Evolutionary conservation across 2,888 invertebrate species (phyloP).

Genomic region (Nomada ruficornis): DNA sequence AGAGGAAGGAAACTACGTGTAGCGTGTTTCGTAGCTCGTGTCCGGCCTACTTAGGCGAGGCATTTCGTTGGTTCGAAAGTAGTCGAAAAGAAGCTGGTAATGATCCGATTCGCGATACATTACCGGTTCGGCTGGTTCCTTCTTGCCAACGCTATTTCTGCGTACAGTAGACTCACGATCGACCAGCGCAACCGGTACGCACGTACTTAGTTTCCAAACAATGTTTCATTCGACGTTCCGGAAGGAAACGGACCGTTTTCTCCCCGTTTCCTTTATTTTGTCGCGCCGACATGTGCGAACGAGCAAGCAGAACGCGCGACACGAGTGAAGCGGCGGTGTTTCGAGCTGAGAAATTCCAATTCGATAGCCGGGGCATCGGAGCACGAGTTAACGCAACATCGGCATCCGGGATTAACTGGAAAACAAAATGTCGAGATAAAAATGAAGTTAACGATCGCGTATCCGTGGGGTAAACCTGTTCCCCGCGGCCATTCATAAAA

Average conservation of each 20-base stretch:
- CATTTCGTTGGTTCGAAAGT: conserved; percentile 23
- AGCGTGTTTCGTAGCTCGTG: conserved; percentile 20
- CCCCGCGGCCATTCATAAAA: conserved; percentile 48
- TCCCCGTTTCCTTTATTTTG: neutral
- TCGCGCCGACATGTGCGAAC: conserved; percentile 1
- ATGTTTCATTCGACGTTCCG: conserved; percentile 35
- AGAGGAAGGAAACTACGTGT: neutral
- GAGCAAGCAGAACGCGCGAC: neutral
- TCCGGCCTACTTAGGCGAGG: conserved; percentile 29
- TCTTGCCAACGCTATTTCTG: conserved; percentile 24
- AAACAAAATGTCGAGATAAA: conserved; percentile 25
- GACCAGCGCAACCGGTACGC: conserved; percentile 17
- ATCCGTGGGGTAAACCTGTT: conserved; percentile 39
- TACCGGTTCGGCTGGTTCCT: conserved; percentile 43
- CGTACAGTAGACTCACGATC: conserved; percentile 20
- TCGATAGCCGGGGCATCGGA: neutral
- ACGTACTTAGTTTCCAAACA: conserved; percentile 20
- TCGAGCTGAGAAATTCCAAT: neutral
- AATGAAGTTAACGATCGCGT: conserved; percentile 38
- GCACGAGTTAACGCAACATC: neutral
- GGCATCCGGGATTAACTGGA: conserved; percentile 13
- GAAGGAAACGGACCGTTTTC: conserved; percentile 3
- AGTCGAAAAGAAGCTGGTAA: conserved; percentile 49
- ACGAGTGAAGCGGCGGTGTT: neutral
- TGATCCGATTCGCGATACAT: conserved; percentile 57